phyloP scores from a whole-genome alignment of 1,140 invertebrate genomes.

The Megathymus violae region DNA sequence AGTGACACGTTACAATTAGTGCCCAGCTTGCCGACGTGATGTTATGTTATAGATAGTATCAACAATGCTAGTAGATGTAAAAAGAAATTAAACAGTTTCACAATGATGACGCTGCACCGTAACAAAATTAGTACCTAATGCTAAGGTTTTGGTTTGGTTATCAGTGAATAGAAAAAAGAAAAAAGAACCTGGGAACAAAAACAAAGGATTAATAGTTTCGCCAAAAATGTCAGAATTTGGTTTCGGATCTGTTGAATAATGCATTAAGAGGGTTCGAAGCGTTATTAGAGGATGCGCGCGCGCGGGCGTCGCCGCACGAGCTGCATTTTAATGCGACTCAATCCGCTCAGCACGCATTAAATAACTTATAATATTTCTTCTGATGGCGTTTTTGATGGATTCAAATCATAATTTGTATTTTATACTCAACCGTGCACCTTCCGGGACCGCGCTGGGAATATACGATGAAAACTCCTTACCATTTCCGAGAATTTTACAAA shows the following conservation, averaged over 20 bases:
- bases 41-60: neutral
- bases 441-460: slow-evolving; percentile 50
- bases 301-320: slow-evolving; percentile 67
- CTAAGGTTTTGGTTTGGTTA: neutral
- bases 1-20: slow-evolving; percentile 24
- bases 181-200: neutral
- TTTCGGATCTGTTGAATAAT: slow-evolving; percentile 74
- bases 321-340: slow-evolving; percentile 73
- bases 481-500: slow-evolving; percentile 21
- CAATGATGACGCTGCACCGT: neutral
- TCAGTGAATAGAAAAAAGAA: neutral
- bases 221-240: slow-evolving; percentile 60
- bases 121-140: neutral
- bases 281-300: slow-evolving; percentile 70
- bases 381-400: slow-evolving; percentile 57
- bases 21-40: slow-evolving; percentile 15
- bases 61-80: neutral
- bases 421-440: slow-evolving; percentile 44
- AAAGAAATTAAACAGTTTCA: too few species aligned
- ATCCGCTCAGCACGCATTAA: slow-evolving; percentile 62
- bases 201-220: slow-evolving; percentile 35
- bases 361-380: slow-evolving; percentile 64
- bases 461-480: slow-evolving; percentile 42
- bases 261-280: slow-evolving; percentile 60
- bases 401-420: slow-evolving; percentile 56